These are phyloP conservation scores for Entomobrya proxima DNA, from an alignment of 2,888 invertebrate genomes.

Conservation along the genomic window DNA sequence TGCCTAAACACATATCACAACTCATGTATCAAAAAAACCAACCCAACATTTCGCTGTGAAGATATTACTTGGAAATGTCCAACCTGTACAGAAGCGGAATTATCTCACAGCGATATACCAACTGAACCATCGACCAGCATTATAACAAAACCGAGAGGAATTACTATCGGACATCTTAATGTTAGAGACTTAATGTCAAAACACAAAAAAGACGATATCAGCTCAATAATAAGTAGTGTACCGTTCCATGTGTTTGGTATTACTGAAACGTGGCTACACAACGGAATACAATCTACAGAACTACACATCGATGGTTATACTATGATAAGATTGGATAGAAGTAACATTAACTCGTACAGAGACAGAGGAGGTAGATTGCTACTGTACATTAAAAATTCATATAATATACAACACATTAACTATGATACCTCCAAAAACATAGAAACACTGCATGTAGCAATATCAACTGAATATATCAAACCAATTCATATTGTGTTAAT, in stretches of 20 bases:
- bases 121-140: not conserved
- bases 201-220: not conserved
- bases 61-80: not conserved
- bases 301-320: not conserved
- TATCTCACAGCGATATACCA: not conserved
- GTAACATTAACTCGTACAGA: not conserved
- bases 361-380: not conserved
- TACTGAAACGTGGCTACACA: constrained; percentile 8
- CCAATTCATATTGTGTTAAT: not conserved
- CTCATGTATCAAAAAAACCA: not conserved
- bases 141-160: not conserved
- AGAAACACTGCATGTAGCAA: not conserved
- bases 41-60: not conserved
- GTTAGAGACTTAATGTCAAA: not conserved
- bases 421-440: not conserved
- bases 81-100: not conserved
- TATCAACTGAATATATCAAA: not conserved
- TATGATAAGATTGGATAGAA: not conserved
- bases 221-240: not conserved
- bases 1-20: not conserved
- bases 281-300: not conserved
- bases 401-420: not conserved
- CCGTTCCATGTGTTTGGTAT: constrained; percentile 9
- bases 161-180: not conserved
- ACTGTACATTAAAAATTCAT: not conserved